Base-by-base conservation (phyloP, 2,888 invertebrate genomes). In the Dinocampus coccinellae region DNA sequence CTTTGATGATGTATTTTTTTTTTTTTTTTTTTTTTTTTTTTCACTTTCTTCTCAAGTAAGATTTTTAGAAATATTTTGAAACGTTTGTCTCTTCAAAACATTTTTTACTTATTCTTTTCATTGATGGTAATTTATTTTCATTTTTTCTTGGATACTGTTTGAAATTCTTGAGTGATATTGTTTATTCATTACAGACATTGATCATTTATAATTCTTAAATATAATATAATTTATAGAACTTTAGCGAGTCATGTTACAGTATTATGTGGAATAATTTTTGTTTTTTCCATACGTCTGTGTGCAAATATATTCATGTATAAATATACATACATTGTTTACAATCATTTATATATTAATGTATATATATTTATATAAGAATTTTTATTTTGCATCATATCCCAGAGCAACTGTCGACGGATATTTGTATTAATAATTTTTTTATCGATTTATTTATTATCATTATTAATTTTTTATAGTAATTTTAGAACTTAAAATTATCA, bases 161-260 rank as follows among this genome's bases (percentile, higher is more conserved):
- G 20, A 47, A 33, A 79, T 76, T 76, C 73, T 78, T 84, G 81
- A 82, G 81, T 86, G 82, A 82, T 85, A 84, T 81, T 81, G 85
- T 77, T 85, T 86, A 85, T 86, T 87, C 82, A 84, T 86, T 85
- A 87, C 85, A 86, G 85, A 86, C 85, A 87, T 86, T 84, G 81
- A 86, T 82, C 81, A 76, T 85, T 83, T 83, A 86, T 86, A 85
- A 85, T 86, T 78, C 83, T 84, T 85, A 84, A 79, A 83, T 78
- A 74, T 84, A 83, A 85, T 82, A 81, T 80, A 85, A 29, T 29
- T 70, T 78, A 83, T 85, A 85, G 83, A 84, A 80, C 83, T 83
- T 84, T 79, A 84, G 83, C 81, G 80, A 85, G 83, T 80, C 76
- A 79, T 76, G 76, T 84, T 84, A 85, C 83, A 84, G 82, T 79